Evolutionary conservation across 2,113 vertebrate species (phyloP).

Genomic region (cat (Felis catus)): F.catus_Fca126_mat1.0 CM031417.1:126933001-126933500

Average conservation of each 20-base stretch:
- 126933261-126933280: conserved; percentile 62
- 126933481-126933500: neutral
- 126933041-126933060: neutral
- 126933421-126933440: conserved; percentile 64
- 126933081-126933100: neutral
- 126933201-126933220: conserved; percentile 60
- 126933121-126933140: neutral
- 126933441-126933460: conserved; percentile 68
- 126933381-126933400: conserved; percentile 66
- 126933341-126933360: conserved; percentile 69
- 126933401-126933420: conserved; percentile 65
- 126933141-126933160: conserved; percentile 2
- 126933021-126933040: neutral
- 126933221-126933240: neutral
- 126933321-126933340: conserved; percentile 62
- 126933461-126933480: conserved; percentile 76
- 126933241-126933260: conserved; percentile 51
- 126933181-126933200: conserved; percentile 28
- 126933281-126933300: neutral
- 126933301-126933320: neutral
- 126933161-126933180: conserved; percentile 16
- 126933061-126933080: neutral
- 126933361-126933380: conserved; percentile 78
- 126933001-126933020: neutral
- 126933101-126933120: neutral